These are phyloP conservation scores for Tupiocoris notatus DNA, from an alignment of 2,888 invertebrate species.

Conservation along the genomic window DNA sequence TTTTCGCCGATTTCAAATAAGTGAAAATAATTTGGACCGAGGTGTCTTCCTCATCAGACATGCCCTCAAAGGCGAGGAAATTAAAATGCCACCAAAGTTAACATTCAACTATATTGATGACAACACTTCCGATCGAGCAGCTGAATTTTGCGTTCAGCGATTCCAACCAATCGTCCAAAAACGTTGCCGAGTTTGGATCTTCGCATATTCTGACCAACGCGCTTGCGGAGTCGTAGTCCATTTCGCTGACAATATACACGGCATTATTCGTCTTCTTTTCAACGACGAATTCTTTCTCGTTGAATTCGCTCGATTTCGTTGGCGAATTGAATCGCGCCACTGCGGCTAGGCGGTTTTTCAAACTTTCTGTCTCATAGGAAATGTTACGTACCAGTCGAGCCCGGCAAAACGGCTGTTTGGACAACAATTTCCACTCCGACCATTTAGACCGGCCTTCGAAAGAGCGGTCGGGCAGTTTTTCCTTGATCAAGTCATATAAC, in stretches of 20 bases:
- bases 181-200: neutral
- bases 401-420: neutral
- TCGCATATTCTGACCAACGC: slow-evolving; percentile 18
- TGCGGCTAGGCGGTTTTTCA: neutral
- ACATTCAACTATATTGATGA: slow-evolving; percentile 17
- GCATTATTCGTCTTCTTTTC: neutral
- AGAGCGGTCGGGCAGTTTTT: neutral
- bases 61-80: no score
- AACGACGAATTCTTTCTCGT: slow-evolving; percentile 2
- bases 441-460: slow-evolving; percentile 7
- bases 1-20: no score
- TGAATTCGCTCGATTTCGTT: neutral
- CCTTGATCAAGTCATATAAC: neutral
- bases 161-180: slow-evolving; percentile 4
- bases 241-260: slow-evolving; percentile 11
- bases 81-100: no score
- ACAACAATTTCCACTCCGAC: slow-evolving; percentile 3
- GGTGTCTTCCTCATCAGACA: no score
- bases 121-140: slow-evolving; percentile 10
- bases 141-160: neutral
- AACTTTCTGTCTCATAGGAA: neutral
- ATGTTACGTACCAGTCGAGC: neutral
- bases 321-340: neutral
- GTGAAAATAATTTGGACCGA: no score
- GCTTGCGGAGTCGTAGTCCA: neutral